Conservation (phyloP, 92 coral and sea anemone species). For the Palythoa caribaeorum region DNA sequence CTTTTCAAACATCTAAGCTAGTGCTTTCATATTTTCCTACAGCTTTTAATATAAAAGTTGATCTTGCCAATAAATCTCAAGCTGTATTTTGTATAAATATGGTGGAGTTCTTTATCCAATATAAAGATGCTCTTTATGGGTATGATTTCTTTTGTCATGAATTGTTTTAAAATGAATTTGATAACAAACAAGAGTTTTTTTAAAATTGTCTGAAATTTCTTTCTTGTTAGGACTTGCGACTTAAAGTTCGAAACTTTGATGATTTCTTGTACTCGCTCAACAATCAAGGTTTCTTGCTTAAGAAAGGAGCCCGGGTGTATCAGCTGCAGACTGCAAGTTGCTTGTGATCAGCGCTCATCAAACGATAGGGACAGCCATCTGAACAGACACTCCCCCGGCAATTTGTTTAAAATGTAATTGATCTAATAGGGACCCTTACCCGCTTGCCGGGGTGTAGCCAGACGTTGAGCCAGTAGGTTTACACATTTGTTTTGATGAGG, state of each 20-base stretch:
- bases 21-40: too few species aligned
- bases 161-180: neutral
- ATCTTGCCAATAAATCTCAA: too few species aligned
- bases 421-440: too few species aligned
- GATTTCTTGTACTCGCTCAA: constrained; percentile 95
- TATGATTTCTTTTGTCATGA: too few species aligned
- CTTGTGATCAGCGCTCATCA: constrained; percentile 45
- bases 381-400: neutral
- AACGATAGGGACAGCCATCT: neutral
- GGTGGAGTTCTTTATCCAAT: too few species aligned
- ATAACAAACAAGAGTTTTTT: neutral
- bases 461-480: too few species aligned
- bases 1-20: too few species aligned
- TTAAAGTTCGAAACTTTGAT: constrained; percentile 86
- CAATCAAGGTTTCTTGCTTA: constrained; percentile 93
- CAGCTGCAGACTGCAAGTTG: constrained; percentile 96
- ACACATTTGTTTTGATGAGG: too few species aligned
- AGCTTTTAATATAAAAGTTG: too few species aligned
- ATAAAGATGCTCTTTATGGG: too few species aligned
- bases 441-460: too few species aligned
- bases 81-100: too few species aligned
- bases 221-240: constrained; percentile 80
- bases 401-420: neutral
- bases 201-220: neutral
- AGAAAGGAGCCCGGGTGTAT: constrained; percentile 94